Base-by-base conservation (phyloP, 2,113 vertebrate species). In the Tetraodon nigroviridis region DNA sequence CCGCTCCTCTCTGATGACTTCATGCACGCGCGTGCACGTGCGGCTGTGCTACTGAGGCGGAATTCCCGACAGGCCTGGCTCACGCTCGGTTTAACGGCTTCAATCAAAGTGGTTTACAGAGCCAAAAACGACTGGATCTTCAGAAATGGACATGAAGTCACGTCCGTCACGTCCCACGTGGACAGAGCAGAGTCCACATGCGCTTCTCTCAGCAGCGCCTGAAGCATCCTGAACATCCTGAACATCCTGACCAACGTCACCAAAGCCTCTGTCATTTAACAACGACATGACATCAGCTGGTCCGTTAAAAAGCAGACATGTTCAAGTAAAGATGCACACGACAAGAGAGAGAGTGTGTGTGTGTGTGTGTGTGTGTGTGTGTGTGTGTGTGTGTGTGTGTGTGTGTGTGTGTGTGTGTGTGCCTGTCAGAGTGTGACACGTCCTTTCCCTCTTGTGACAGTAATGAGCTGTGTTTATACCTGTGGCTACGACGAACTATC, bases 391-490 rank as follows among this genome's bases (percentile, higher is more conserved):
- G 24, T 16, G 47, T n/a, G n/a, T 46, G 47, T 42, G 37, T 55
- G 21, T 58, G 32, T 47, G 16, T 18, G 24, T 51, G 51, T 29
- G 55, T 51, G 58, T 48, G 55, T 52, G 60, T 7, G 24, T 16
- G 47, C 58, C 58, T 19, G 59, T 61, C 37, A 54, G 56, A 64
- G 61, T 61, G 61, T 20, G 51, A 60, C 67, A 69, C 71, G 55
- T 29, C 57, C 64, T 61, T 61, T 58, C 63, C 59, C 67, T 73
- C 69, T 49, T 18, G 44, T 83, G 84, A 78, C 81, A 83, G 78
- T 83, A 89, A 89, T 86, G 83, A 84, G 84, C 72, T 73, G 79
- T 85, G 76, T 86, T 86, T 83, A 76, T 73, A 78, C 78, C 68
- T 11, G 71, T 81, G 81, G 76, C 75, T 71, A 78, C 75, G 66